phyloP scores from a whole-genome alignment of 1,140 invertebrate species.

The Probaryconus sp. region DNA sequence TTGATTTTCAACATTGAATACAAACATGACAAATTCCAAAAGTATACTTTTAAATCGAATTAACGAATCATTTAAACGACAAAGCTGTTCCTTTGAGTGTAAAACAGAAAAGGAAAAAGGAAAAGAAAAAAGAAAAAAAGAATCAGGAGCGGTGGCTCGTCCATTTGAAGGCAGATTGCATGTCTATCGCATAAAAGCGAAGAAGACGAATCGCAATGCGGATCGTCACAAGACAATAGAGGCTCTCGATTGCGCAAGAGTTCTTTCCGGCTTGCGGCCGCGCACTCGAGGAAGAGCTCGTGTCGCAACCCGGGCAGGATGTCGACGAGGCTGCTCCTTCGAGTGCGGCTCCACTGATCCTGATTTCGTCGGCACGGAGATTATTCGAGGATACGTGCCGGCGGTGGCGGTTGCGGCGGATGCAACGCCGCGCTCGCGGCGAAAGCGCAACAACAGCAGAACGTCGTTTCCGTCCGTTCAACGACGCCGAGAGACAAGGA shows the following conservation, averaged over 20 bases:
- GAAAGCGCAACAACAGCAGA: conserved; percentile 64
- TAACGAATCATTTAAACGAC: too few relatives aligned
- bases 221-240: conserved; percentile 72
- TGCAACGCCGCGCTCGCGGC: conserved; percentile 35
- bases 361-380: too few relatives aligned
- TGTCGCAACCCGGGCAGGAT: conserved; percentile 74
- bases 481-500: conserved; percentile 70
- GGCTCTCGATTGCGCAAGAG: conserved; percentile 71
- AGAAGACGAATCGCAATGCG: conserved; percentile 61
- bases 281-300: conserved; percentile 57
- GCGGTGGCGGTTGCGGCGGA: too few relatives aligned
- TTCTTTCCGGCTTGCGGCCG: conserved; percentile 69
- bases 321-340: conserved; percentile 74
- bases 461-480: conserved; percentile 70
- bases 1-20: too few relatives aligned
- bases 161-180: conserved; percentile 56
- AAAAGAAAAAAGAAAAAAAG: conserved; percentile 1
- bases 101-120: conserved; percentile 5
- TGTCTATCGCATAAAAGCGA: conserved; percentile 50
- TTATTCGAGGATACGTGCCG: too few relatives aligned
- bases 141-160: conserved; percentile 47
- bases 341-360: conserved; percentile 61
- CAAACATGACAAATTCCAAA: too few relatives aligned
- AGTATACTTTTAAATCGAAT: too few relatives aligned
- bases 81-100: too few relatives aligned